Base-by-base conservation (phyloP, 1,140 invertebrate species). In the Drosophila cardini region DNA sequence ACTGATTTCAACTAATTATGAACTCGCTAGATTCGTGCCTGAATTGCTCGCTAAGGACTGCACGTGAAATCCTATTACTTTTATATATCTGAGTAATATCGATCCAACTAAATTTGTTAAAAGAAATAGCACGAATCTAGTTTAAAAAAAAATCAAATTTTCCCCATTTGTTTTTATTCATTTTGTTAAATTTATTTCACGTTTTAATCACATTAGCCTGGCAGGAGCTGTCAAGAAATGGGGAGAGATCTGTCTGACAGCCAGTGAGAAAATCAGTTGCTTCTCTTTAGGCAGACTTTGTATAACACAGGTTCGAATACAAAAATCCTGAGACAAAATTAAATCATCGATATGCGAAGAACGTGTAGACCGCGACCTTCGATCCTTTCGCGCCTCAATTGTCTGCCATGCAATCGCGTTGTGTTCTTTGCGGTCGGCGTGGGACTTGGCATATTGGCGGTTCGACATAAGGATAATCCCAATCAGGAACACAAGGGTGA, bases 371-470 rank as follows among this genome's bases (percentile, higher is more conserved):
- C 78, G 15, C 50, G 60, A 38, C 79, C 76, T 2, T 83, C 83
- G 2, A n/a, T 87, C 4, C n/a, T 87, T 10, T 52, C 84, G 30
- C 64, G 83, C 5, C 46, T 87, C 16, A 87, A 87, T 46, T 87
- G 83, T 53, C 38, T 38, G 11, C 76, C 62, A 4, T 87, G 83
- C 63, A 87, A 80, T 45, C 79, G 76, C 6, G 53, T 80, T 18
- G 3, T 89, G 6, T 83, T 87, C 46, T 87, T 87, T 16, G 15
- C 78, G 40, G 11, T 69, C 15, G 83, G 83, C n/a, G 64, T 87
- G 11, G 72, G 72, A 42, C 2, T 77, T 13, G 84, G 76, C n/a
- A 30, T 72, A 18, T 1, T 36, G 2, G 69, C 36, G 7, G 36
- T 80, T 9, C 69, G 67, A 2, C 38, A 61, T 10, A 76, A 72